Evolutionary conservation across 2,797 vertebrate species (phyloP).

Genomic region (Arctocebus calabarensis): DNA sequence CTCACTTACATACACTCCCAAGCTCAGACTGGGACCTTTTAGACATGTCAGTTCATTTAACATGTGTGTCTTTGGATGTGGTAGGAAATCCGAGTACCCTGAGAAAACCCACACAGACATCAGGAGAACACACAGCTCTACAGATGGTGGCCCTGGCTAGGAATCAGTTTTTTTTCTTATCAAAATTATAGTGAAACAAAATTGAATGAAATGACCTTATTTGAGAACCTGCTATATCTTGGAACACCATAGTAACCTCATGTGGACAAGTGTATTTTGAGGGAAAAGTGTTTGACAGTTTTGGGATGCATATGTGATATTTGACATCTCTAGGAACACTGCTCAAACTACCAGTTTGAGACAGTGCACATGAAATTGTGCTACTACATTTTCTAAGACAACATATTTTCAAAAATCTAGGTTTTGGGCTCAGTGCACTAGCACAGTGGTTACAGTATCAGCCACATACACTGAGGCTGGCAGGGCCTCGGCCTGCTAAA

Average conservation of each 20-base stretch:
- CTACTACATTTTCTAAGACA: background rate
- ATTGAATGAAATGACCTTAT: background rate
- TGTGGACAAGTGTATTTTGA: background rate
- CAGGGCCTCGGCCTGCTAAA: no score
- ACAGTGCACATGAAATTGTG: background rate
- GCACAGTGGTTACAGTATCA: no score
- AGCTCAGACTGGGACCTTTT: background rate
- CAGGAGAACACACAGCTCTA: background rate
- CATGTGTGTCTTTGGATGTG: background rate
- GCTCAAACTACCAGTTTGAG: slow-evolving; percentile 2
- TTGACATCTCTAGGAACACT: background rate
- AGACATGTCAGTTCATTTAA: background rate
- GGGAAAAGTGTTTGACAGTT: background rate
- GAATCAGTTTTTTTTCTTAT: background rate
- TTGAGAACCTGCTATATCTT: background rate
- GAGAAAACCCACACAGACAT: background rate
- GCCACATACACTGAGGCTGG: no score
- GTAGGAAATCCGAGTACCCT: background rate
- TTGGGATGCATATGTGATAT: background rate
- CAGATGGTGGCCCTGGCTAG: background rate
- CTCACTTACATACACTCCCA: background rate
- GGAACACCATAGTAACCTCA: slow-evolving; percentile 8
- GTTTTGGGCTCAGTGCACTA: background rate
- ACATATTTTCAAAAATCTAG: background rate
- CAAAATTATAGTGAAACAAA: background rate